A percentile compares a stretch with the other conserved stretches of the same genome.
These are phyloP conservation scores for Macrobrachium rosenbergii DNA, from an alignment of 1,140 invertebrate genomes.

Conservation along the genomic window DNA sequence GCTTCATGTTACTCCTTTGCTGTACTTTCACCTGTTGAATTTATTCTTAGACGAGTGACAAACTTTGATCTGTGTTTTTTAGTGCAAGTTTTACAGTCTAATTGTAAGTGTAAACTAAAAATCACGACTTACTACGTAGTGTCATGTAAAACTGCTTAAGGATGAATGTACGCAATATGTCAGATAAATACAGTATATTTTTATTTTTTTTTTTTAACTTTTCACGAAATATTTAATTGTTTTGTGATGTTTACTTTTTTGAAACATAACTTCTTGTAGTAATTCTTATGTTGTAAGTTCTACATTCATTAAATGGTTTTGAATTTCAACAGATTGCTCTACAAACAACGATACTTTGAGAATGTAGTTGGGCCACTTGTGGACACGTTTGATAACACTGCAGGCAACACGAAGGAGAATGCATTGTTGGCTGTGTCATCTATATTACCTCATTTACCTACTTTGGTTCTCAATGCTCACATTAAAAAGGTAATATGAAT, in stretches of 20 bases:
- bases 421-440: slow-evolving; percentile 32
- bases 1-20: no score
- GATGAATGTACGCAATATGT: neutral
- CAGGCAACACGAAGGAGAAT: slow-evolving; percentile 2
- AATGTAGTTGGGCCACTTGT: slow-evolving; percentile 32
- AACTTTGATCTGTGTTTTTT: no score
- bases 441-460: slow-evolving; percentile 25
- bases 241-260: neutral
- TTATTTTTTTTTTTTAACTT: neutral
- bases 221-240: neutral
- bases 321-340: slow-evolving; percentile 31
- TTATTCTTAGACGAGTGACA: no score
- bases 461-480: slow-evolving; percentile 26
- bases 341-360: slow-evolving; percentile 50
- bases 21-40: no score
- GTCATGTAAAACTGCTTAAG: no score
- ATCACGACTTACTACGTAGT: no score
- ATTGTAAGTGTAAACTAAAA: no score
- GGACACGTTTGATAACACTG: slow-evolving; percentile 2
- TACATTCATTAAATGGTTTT: neutral
- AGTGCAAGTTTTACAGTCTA: no score
- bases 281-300: neutral
- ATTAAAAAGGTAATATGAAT: slow-evolving; percentile 32
- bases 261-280: neutral
- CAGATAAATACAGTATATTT: neutral